Percentiles rank a stretch among this genome's conserved stretches.
phyloP scores from a whole-genome alignment of 92 coral and sea anemone species.

The Galaxea fascicularis region DNA sequence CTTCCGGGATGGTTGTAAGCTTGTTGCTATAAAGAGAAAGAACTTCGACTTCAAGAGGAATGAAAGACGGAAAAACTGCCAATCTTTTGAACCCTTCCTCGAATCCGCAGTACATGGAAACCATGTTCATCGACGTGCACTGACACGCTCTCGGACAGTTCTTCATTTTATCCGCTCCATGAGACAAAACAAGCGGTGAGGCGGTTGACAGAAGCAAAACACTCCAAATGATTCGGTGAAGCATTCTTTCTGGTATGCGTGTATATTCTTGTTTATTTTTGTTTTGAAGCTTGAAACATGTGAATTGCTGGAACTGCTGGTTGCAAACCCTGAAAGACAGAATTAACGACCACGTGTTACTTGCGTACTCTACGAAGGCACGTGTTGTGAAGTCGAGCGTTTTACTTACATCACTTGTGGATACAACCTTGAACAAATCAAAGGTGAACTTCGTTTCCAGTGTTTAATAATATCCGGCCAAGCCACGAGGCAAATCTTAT shows the following conservation, averaged over 20 bases:
- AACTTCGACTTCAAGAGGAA: slow-evolving; percentile 73
- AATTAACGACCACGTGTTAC: slow-evolving; percentile 19
- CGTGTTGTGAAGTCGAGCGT: slow-evolving; percentile 20
- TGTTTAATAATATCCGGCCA: slow-evolving; percentile 8
- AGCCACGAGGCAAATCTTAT: slow-evolving; percentile 12
- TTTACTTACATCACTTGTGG: neutral
- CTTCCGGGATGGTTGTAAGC: slow-evolving; percentile 72
- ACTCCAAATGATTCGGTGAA: slow-evolving; percentile 5
- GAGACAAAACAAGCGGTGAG: neutral
- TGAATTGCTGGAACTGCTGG: slow-evolving; percentile 13
- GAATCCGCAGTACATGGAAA: slow-evolving; percentile 66
- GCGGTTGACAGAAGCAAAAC: slow-evolving; percentile 8
- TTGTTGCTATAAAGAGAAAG: slow-evolving; percentile 79
- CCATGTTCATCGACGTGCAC: slow-evolving; percentile 44
- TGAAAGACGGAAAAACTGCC: slow-evolving; percentile 70
- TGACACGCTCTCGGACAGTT: slow-evolving; percentile 68
- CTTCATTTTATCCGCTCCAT: neutral
- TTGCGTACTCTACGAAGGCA: neutral
- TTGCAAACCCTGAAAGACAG: slow-evolving; percentile 7
- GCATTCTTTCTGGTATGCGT: slow-evolving; percentile 5
- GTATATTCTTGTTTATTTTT: neutral
- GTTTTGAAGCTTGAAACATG: neutral
- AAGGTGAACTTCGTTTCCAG: neutral
- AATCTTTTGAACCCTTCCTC: slow-evolving; percentile 63
- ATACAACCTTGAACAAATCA: neutral